Base-by-base conservation (phyloP, 2,797 vertebrate genomes). In the Percopsis omiscomaycus region DNA sequence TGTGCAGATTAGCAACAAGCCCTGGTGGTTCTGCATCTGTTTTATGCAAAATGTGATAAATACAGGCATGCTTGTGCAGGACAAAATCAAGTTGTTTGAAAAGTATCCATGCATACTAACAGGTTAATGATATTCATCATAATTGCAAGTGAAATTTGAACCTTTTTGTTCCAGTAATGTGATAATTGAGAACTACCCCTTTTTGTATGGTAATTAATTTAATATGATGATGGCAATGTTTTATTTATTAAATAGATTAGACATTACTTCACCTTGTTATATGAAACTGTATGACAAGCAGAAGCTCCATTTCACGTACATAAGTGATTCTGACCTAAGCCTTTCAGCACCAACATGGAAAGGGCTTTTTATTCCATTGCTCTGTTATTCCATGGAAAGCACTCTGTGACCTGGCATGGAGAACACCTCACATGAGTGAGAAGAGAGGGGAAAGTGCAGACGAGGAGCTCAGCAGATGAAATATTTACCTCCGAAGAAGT, bases 401-500 rank as follows among this genome's bases (percentile, higher is more conserved):
- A 74, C 85, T 85, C 74, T 32, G 70, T 79, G 78, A 82, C 78
- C 80, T 85, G 82, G 81, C 69, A 81, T 70, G 55, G 62, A 67
- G 59, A 63, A 59, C 14, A 44, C 51, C 71, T 83, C 77, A 56
- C 69, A 78, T 73, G 66, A 79, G 75, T 55, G 62, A 68, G 79
- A 60, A 42, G 61, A 77, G 78, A 59, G 22, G 44, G 65, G 69
- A 63, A 65, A 71, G 68, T 69, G 49, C 32, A 29, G 70, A 83
- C 59, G 73, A 76, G 48, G 60, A 46, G 68, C 60, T 60, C 59
- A 61, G 16, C 59, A 48, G 69, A 84, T 86, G 73, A 90, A 89
- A 88, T 86, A 86, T 89, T 87, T 85, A 84, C 72, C 72, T 13
- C 37, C 32, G 63, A 73, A 75, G 79, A 71, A 69, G 67, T 71